Evolutionary conservation across 1,140 invertebrate genomes (phyloP), one percentile per base, ranked within the genome.

Genomic region (Babylonia areolata): DNA sequence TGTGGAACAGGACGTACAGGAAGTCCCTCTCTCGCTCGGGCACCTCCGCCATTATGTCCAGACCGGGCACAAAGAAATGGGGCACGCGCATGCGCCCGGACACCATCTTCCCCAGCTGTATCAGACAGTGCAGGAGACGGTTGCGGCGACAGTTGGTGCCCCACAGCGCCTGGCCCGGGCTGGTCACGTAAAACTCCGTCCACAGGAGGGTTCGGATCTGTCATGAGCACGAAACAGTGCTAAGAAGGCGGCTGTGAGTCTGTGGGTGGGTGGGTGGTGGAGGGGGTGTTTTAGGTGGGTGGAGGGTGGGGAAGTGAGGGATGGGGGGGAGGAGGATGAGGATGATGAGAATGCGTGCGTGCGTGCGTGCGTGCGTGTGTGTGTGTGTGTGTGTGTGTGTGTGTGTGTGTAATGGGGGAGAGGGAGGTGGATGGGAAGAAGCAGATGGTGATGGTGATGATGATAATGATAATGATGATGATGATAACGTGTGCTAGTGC

Each of bases 21-120:
- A 75, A 84, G 28, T 73, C 69, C 9, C 82, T 15, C 39, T 84
- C 82, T 12, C 64, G 15, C 17, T 23, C 35, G 15, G 82, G 64
- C 64, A 84, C 82, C 11, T 73, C 82, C 35, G 40, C 82, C 82
- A 84, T 84, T 37, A 84, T 84, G 82, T 84, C 82, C n/a, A 84
- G 6, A 20, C 31, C 69, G 6, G 64, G 82, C 15, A 84, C 1
- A 39, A 84, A 84, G 64, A 84, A 84, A 33, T 75, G 64, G 37
- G 33, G 17, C 58, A 84, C 82, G 23, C 37, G 28, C 82, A 42
- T 71, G 20, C 39, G 39, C 9, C 82, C 82, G 5, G 64, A 73
- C 28, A 84, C 64, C 82, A 84, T 84, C 39, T 84, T 42, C 82
- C 31, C 31, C 82, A 84, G 35, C 64, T 71, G 23, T 20, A 37